phyloP scores from a whole-genome alignment of 2,888 invertebrate genomes.

The Limulus polyphemus region DNA sequence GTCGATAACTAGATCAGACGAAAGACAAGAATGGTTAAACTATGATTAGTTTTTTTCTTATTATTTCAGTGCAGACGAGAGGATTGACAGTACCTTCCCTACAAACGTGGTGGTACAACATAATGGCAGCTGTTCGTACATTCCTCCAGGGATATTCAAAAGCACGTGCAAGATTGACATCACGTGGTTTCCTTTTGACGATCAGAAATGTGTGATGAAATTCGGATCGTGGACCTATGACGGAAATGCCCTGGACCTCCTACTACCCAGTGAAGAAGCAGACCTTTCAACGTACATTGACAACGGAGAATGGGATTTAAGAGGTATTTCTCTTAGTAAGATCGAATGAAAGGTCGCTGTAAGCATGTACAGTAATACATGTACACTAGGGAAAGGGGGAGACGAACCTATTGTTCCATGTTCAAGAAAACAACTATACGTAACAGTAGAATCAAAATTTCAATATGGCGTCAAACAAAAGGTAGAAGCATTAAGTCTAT shows the following conservation, averaged over 20 bases:
- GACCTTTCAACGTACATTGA: constrained; percentile 96
- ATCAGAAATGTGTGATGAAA: constrained; percentile 96
- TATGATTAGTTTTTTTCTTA: neutral
- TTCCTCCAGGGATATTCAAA: constrained; percentile 94
- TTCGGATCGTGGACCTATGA: constrained; percentile 99
- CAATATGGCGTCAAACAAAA: too few relatives aligned
- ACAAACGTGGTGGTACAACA: constrained; percentile 94
- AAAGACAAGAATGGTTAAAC: too few relatives aligned
- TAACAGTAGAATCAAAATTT: too few relatives aligned
- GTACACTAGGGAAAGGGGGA: too few relatives aligned
- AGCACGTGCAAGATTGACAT: constrained; percentile 98
- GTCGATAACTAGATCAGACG: too few relatives aligned
- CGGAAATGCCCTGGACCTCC: constrained; percentile 87
- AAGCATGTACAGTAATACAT: too few relatives aligned
- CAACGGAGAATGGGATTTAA: constrained; percentile 98
- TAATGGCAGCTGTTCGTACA: constrained; percentile 89
- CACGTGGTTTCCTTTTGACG: constrained; percentile 99
- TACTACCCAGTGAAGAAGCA: constrained; percentile 82
- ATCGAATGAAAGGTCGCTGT: too few relatives aligned
- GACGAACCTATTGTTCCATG: too few relatives aligned
- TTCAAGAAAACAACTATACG: too few relatives aligned
- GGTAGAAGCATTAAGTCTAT: too few relatives aligned
- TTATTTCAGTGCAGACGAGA: constrained; percentile 78
- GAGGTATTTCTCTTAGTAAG: constrained; percentile 55
- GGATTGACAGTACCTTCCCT: constrained; percentile 96